Evolutionary conservation across 2,888 invertebrate species (phyloP).

Genomic region (Diadegma fenestrale): DNA sequence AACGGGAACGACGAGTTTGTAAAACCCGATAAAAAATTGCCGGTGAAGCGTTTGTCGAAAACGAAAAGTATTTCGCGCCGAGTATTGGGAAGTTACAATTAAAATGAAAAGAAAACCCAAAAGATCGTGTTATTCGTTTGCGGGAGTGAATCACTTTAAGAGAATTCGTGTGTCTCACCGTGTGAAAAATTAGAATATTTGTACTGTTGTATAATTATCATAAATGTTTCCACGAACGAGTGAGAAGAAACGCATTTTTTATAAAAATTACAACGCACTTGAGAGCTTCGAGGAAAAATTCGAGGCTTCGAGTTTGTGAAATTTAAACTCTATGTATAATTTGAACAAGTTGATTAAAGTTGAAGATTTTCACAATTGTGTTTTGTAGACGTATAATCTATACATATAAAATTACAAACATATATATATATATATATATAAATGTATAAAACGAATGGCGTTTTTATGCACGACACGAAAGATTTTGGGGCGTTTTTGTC

Average conservation of each 20-base stretch:
- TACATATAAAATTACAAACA: conserved; percentile 36
- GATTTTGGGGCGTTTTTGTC: conserved; percentile 2
- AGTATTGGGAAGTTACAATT: conserved; percentile 74
- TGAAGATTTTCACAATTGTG: conserved; percentile 35
- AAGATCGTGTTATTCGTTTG: background rate
- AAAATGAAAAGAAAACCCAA: conserved; percentile 27
- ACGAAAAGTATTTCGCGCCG: conserved; percentile 69
- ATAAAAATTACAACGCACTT: conserved; percentile 55
- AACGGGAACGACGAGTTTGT: conserved; percentile 74
- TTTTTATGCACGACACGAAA: conserved; percentile 42
- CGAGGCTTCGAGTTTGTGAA: conserved; percentile 39
- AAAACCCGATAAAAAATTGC: conserved; percentile 62
- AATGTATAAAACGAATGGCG: conserved; percentile 37
- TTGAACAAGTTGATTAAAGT: conserved; percentile 35
- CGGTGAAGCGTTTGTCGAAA: conserved; percentile 72
- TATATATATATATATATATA: conserved; percentile 31
- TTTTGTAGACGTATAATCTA: conserved; percentile 28
- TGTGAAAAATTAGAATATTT: conserved; percentile 33
- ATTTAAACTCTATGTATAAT: conserved; percentile 38
- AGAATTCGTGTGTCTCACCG: conserved; percentile 34
- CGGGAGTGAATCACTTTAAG: conserved; percentile 20
- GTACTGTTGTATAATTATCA: conserved; percentile 50
- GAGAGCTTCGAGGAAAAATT: conserved; percentile 5
- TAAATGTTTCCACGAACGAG: conserved; percentile 28
- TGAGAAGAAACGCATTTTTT: conserved; percentile 39